Evolutionary conservation across 2,888 invertebrate species (phyloP), one percentile per base, ranked within the genome.

Genomic region (Chouioia cunea): DNA sequence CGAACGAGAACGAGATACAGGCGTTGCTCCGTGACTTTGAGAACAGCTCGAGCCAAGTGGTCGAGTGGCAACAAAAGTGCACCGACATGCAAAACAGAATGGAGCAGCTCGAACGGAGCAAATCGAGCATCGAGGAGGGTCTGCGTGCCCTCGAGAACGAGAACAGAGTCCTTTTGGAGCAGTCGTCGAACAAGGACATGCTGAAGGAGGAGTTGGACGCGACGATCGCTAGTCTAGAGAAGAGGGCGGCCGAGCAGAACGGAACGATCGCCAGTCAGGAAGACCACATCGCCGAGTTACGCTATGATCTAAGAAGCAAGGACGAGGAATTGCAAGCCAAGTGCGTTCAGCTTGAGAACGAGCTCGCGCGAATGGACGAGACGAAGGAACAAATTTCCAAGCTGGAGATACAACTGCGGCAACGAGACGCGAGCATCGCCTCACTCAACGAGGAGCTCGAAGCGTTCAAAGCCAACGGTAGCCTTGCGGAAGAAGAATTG

Each of bases 371-470:
- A 1, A 78, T 81, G 59, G 79, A 83, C 2, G 76, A 65, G 82
- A 88, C 77, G 80, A 87, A 67, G 79, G 87, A 77, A 81, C 89
- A 70, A 82, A 83, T 78, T 74, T 83, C 8, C 85, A 89, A 82
- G 86, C 88, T 60, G 87, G 89, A 82, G 87, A 88, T 75, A 86
- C 89, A 62, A 88, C 56, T 79, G 4, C 66, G 77, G 36, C 89
- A 83, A 87, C 89, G 83, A 87, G 89, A 86, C 88, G 88, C 73
- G 87, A 89, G 75, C 81, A 87, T 87, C 85, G 86, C 56, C 86
- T 73, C 70, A 1, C 53, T 80, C 20, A 78, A 74, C 4, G 78
- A 79, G 6, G 79, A 84, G 54, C 54, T 84, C 4, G 68, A 72
- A 1, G 68, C 64, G 23, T 67, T 80, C 4, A 78, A 76, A 43